Evolutionary conservation across 2,797 vertebrate genomes (phyloP), one percentile per base, ranked within the genome.

Genomic region (Peromyscus eremicus): DNA sequence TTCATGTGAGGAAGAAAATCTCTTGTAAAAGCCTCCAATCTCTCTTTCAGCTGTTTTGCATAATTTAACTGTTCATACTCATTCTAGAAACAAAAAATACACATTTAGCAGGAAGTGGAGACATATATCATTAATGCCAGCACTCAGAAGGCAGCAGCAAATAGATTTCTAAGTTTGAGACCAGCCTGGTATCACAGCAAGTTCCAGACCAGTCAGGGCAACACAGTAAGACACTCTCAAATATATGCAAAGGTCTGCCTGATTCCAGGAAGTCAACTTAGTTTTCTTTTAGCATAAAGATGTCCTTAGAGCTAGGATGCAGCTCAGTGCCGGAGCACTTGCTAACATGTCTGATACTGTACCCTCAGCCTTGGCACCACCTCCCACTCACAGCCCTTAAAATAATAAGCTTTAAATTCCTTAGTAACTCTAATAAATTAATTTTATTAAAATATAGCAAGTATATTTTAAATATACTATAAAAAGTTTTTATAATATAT

Each of bases 1-100:
- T 99, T 99, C 99, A 99, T 99, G 98, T 99, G 99, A 97, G 99
- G 99, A 98, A 99, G 99, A 98, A 99, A 99, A 98, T 99, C 99
- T 97, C 99, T 99, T 37, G 99, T 99, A 98, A 99, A 99, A 83
- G 99, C 99, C 96, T 99, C 99, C 77, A 99, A 98, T 80, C 99
- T 99, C 98, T 99, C 99, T 98, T 99, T 99, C 97, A 99, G 99
- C 98, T 99, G 99, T 97, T 98, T 99, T 27, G 99, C 99, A 98
- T 99, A 99, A 98, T 99, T 99, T 76, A 99, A 99, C 98, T 99
- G 99, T 91, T 99, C 99, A 96, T 99, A 99, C 98, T 99, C 99
- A 98, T 99, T 99, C 99, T 99, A 97, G 29, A 97, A 93, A 97
- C 94, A 95, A 96, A 97, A 23, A 96, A 97, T 13, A 40, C 25